Base-by-base conservation (phyloP, 2,797 vertebrate species). In the Mallotus villosus region DNA sequence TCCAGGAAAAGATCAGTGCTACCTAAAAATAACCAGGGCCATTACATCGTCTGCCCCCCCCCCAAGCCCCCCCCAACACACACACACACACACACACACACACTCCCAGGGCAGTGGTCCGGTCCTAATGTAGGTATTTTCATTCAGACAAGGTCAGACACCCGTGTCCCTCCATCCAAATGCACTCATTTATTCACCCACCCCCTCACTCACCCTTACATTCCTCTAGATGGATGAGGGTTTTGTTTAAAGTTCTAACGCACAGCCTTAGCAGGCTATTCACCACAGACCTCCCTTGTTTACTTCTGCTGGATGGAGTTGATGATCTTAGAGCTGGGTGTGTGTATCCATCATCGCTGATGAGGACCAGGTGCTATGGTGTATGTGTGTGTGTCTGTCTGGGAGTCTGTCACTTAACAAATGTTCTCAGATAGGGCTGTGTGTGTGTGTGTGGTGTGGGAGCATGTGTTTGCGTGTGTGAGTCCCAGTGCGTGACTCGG, bases 11-110 rank as follows among this genome's bases (percentile, higher is more conserved):
- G 86, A 76, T 78, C 85, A 88, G 80, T 74, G 84, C 87, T 84
- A 78, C 78, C 90, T 89, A 92, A 91, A 93, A 92, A 92, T 92
- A 92, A 82, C 79, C 86, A 22, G 75, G 76, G 69, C 85, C 87
- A 88, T 90, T 89, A 87, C 46, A 49, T 16, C 6, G 16, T 11
- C 46, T 11, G 9, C 16, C 9, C 24, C 32, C 68, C 69, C 57
- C 62, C 55, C n/a, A n/a, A n/a, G n/a, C n/a, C 61, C 68, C 69
- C 57, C 62, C 55, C 25, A 25, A 25, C 25, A 25, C 61, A 34
- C 41, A 51, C 69, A 72, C 79, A 74, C 79, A 74, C 71, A 83
- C 81, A 74, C 75, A 84, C 78, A 78, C 78, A 78, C 55, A 78
- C 70, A 74, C 76, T 41, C 63, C 9, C 63, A 76, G 87, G 82